These are phyloP conservation scores for Cyprinodon tularosa DNA, from an alignment of 2,113 vertebrate species.

Conservation along the genomic window DNA sequence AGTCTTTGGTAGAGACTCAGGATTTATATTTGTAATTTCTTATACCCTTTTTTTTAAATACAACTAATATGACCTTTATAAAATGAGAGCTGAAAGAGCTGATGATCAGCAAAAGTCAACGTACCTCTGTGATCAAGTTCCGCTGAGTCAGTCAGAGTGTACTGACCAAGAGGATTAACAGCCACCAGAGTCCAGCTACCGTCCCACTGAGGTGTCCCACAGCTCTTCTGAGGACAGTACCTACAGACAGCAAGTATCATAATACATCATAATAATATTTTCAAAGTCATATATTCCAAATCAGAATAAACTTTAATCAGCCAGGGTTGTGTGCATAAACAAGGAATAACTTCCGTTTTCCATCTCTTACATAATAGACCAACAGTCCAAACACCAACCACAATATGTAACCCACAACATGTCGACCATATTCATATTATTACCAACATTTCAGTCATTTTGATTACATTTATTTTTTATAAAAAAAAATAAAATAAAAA, in stretches of 20 bases:
- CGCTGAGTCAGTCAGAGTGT: slow-evolving; percentile 68
- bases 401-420: too few relatives aligned
- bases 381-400: too few relatives aligned
- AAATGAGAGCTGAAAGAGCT: not conserved
- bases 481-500: too few relatives aligned
- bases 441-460: not conserved
- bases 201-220: slow-evolving; percentile 56
- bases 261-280: not conserved
- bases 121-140: slow-evolving; percentile 73
- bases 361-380: too few relatives aligned
- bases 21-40: not conserved
- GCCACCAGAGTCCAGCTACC: slow-evolving; percentile 76
- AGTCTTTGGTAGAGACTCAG: not conserved
- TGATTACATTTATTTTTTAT: not conserved
- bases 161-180: slow-evolving; percentile 68
- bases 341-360: too few relatives aligned
- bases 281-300: not conserved
- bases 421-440: not conserved
- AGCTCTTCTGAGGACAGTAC: slow-evolving; percentile 24
- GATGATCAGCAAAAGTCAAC: not conserved
- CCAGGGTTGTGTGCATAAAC: too few relatives aligned
- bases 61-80: not conserved
- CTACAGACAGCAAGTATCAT: slow-evolving; percentile 28
- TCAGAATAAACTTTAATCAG: too few relatives aligned
- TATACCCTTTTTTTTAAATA: not conserved